Evolutionary conservation across 2,888 invertebrate species (phyloP), one percentile per base, ranked within the genome.

Genomic region (Alviniconcha strummeri): DNA sequence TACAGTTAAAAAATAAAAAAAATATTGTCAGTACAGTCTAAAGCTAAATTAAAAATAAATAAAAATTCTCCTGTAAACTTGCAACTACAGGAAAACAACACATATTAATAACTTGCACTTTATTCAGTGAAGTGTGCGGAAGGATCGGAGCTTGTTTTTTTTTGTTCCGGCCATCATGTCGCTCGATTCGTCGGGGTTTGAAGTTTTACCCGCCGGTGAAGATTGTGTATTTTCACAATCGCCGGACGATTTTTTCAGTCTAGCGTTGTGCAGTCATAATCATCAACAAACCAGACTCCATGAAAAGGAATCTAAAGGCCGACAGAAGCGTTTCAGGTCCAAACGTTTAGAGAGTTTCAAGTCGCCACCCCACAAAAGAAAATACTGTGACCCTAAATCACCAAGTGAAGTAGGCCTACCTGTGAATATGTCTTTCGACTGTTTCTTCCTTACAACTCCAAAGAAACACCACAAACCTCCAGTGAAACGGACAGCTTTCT

Each of bases 391-490:
- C 8, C 4, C 74, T 17, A 57, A 19, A 55, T 82, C 82, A 57
- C 82, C 82, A 9, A 52, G 8, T 4, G 56, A 77, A 36, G 36
- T 36, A 36, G 36, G 36, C n/a, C 36, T 79, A 11, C 52, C 52
- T 15, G 67, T 79, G 57, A 79, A 79, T 52, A 76, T 76, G 36
- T 74, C 82, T n/a, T 52, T 74, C 17, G 82, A 82, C 60, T 64
- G 67, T 13, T 82, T 82, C n/a, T 82, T 82, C 81, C 74, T 74
- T 64, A 81, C 79, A 71, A 71, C 78, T n/a, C 83, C 81, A 71
- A 60, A 64, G 81, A 82, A 71, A 64, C 17, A 19, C 15, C 55
- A 36, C 5, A 54, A 52, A 52, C 36, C 72, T 9, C 11, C 57
- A 17, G 79, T 55, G 17, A 82, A 74, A 54, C 36, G 52, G 67